Conservation (phyloP, 2,888 invertebrate species). For the Apamea monoglypha region DNA sequence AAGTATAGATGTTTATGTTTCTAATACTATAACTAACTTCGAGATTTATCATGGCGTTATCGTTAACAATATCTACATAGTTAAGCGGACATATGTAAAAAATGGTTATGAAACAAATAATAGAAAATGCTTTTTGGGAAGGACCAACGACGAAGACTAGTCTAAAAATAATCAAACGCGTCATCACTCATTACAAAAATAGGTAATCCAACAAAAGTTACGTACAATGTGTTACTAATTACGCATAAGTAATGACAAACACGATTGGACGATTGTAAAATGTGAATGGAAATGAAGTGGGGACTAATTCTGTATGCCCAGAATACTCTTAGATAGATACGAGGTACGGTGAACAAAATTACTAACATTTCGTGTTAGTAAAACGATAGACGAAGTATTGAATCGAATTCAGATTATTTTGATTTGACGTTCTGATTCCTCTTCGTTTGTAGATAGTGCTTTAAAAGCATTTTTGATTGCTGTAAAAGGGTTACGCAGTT, state of each 20-base stretch:
- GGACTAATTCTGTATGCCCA: constrained; percentile 17
- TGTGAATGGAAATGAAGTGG: constrained; percentile 36
- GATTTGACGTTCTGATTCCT: background rate
- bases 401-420: constrained; percentile 8
- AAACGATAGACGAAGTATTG: background rate
- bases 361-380: background rate
- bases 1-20: background rate
- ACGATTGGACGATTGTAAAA: constrained; percentile 50
- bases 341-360: background rate
- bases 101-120: background rate
- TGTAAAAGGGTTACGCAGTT: constrained; percentile 3
- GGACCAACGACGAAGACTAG: constrained; percentile 11
- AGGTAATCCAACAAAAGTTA: constrained; percentile 55
- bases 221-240: constrained; percentile 65
- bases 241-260: constrained; percentile 62
- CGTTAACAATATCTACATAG: background rate
- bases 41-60: background rate
- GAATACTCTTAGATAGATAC: constrained; percentile 21
- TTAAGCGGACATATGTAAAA: background rate
- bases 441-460: constrained; percentile 16
- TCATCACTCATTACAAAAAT: constrained; percentile 58
- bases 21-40: background rate
- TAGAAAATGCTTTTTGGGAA: background rate
- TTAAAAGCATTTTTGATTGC: constrained; percentile 15
- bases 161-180: constrained; percentile 57